phyloP scores from a whole-genome alignment of 2,113 vertebrate genomes.

The Caretta caretta region DNA sequence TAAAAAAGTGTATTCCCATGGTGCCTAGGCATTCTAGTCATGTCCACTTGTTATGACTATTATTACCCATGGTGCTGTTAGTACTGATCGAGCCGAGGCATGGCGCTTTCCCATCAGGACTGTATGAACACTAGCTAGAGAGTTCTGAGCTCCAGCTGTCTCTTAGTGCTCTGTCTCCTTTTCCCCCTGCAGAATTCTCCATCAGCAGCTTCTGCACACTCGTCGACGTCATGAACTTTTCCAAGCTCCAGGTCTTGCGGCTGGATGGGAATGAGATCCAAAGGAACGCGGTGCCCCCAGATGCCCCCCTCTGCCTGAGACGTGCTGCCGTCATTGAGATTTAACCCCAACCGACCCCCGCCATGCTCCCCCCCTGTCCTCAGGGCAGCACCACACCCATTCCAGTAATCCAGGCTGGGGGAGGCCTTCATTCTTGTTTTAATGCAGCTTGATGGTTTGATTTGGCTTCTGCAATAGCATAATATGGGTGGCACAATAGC shows the following conservation, averaged over 20 bases:
- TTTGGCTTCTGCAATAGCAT: slow-evolving; percentile 67
- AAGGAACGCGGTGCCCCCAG: slow-evolving; percentile 82
- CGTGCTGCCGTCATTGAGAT: slow-evolving; percentile 87
- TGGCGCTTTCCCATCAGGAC: no score
- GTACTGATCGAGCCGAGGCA: neutral
- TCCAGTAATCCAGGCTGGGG: neutral
- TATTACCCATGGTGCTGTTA: neutral
- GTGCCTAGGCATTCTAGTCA: neutral
- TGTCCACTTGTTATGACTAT: neutral
- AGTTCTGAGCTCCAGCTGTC: neutral
- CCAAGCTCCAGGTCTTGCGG: slow-evolving; percentile 89
- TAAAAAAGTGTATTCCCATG: neutral
- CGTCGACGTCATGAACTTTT: slow-evolving; percentile 92
- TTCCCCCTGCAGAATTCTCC: slow-evolving; percentile 86
- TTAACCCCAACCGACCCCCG: slow-evolving; percentile 56
- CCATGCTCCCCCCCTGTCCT: neutral
- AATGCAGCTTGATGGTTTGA: slow-evolving; percentile 61
- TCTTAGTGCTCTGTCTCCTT: neutral
- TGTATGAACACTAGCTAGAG: no score
- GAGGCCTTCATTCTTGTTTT: neutral
- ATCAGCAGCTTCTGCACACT: slow-evolving; percentile 93
- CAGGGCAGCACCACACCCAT: neutral
- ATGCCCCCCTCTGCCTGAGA: slow-evolving; percentile 89
- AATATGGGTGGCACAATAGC: neutral
- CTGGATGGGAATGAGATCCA: slow-evolving; percentile 93